Conservation (phyloP, 1,140 invertebrate genomes). For the Drosophila tristis region DNA sequence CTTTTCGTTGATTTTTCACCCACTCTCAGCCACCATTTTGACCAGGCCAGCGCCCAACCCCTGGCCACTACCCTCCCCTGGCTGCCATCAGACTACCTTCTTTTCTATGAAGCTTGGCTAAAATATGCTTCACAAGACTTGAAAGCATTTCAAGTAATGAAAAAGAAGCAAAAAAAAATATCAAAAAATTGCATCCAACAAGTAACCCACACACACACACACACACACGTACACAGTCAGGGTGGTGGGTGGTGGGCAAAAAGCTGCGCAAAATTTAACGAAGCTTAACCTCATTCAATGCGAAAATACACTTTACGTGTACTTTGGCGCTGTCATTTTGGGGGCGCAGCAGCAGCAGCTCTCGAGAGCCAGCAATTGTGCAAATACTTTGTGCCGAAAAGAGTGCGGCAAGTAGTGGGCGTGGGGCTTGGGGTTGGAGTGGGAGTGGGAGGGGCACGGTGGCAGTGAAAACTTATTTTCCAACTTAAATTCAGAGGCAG, state of each 20-base stretch:
- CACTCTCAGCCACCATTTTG: slow-evolving; percentile 7
- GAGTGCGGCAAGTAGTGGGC: slow-evolving; percentile 7
- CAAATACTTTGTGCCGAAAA: slow-evolving; percentile 70
- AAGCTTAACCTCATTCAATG: slow-evolving; percentile 83
- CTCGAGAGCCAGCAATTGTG: slow-evolving; percentile 78
- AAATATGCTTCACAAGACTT: slow-evolving; percentile 77
- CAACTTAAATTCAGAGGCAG: slow-evolving; percentile 62
- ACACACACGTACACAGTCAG: background rate
- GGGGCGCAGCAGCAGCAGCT: slow-evolving; percentile 37
- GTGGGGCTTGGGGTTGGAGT: too few species aligned
- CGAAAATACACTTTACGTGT: slow-evolving; percentile 79
- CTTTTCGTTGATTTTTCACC: slow-evolving; percentile 49
- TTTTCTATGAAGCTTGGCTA: slow-evolving; percentile 65
- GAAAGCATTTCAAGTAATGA: slow-evolving; percentile 78
- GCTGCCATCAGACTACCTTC: slow-evolving; percentile 34
- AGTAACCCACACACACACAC: slow-evolving; percentile 30
- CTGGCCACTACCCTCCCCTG: slow-evolving; percentile 1
- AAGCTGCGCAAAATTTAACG: slow-evolving; percentile 76
- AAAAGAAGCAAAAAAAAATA: slow-evolving; percentile 53
- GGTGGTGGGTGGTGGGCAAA: background rate
- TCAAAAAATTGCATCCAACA: slow-evolving; percentile 32
- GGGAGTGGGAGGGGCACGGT: background rate
- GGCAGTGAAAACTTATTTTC: slow-evolving; percentile 44
- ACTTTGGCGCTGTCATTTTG: slow-evolving; percentile 81
- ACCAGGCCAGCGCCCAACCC: slow-evolving; percentile 1